These are phyloP conservation scores for Oeneis ivallda DNA, from an alignment of 2,888 invertebrate species.

Conservation along the genomic window DNA sequence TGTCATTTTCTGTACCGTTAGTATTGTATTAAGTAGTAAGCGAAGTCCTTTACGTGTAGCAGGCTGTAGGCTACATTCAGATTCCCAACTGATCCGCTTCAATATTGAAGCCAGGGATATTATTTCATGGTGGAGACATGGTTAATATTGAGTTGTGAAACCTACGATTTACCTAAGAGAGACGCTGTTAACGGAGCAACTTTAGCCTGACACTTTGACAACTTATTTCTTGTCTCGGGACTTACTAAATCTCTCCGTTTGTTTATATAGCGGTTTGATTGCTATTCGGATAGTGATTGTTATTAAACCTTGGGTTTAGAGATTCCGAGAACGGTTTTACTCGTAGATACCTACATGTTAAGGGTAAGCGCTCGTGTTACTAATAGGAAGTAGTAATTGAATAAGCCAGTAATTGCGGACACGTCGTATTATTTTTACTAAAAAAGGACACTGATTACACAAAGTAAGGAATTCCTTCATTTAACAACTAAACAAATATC, in stretches of 20 bases:
- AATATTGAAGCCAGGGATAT: conserved; percentile 73
- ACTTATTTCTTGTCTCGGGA: conserved; percentile 78
- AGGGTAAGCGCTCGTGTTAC: neutral
- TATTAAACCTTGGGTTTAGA: conserved; percentile 22
- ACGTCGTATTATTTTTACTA: no score
- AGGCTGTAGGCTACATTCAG: conserved; percentile 59
- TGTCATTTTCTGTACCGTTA: neutral
- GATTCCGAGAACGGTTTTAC: neutral
- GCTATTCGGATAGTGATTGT: conserved; percentile 44
- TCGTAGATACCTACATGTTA: neutral
- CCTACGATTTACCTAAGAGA: conserved; percentile 78
- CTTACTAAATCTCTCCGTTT: conserved; percentile 72
- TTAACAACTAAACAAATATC: no score
- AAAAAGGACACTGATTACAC: no score
- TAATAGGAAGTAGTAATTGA: neutral
- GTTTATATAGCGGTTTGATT: conserved; percentile 67
- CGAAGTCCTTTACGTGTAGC: neutral
- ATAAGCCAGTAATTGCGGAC: no score
- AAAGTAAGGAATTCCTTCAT: no score
- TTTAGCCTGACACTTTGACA: conserved; percentile 78
- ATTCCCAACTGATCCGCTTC: conserved; percentile 63
- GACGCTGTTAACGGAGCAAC: conserved; percentile 74
- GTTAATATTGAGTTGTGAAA: conserved; percentile 78
- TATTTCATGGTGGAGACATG: conserved; percentile 67
- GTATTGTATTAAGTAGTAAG: neutral